phyloP scores from a whole-genome alignment of 2,888 invertebrate genomes.

The Clusia tigrina region DNA sequence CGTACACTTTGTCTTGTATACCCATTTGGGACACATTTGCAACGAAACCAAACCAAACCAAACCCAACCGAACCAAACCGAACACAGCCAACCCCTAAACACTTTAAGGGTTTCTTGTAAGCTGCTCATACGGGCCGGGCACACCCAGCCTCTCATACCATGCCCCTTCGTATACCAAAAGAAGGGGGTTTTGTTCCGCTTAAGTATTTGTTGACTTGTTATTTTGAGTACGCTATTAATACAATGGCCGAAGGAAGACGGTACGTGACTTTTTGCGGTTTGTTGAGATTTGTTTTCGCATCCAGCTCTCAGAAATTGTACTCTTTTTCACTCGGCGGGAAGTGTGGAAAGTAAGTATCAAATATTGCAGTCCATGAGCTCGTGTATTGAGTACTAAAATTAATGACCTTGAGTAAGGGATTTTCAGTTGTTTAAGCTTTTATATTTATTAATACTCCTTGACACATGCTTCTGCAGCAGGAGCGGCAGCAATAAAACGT shows the following conservation, averaged over 20 bases:
- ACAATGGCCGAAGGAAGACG: background rate
- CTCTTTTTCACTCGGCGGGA: no score
- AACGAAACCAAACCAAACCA: no score
- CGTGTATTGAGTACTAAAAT: background rate
- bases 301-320: constrained; percentile 13
- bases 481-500: no score
- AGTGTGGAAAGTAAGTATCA: no score
- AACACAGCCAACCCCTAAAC: constrained; percentile 19
- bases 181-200: constrained; percentile 42
- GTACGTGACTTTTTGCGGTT: constrained; percentile 61
- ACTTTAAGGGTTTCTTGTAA: constrained; percentile 54
- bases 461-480: background rate
- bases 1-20: background rate
- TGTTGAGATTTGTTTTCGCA: constrained; percentile 50
- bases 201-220: constrained; percentile 49
- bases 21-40: background rate
- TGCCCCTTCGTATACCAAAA: no score
- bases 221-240: background rate
- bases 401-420: background rate
- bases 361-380: background rate
- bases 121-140: constrained; percentile 26
- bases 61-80: constrained; percentile 15
- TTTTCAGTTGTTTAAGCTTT: background rate
- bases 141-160: no score
- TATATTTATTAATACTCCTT: background rate